Percentiles rank a stretch among this genome's conserved stretches.
phyloP scores from a whole-genome alignment of 1,140 invertebrate species.

The Drosophila carrolli region DNA sequence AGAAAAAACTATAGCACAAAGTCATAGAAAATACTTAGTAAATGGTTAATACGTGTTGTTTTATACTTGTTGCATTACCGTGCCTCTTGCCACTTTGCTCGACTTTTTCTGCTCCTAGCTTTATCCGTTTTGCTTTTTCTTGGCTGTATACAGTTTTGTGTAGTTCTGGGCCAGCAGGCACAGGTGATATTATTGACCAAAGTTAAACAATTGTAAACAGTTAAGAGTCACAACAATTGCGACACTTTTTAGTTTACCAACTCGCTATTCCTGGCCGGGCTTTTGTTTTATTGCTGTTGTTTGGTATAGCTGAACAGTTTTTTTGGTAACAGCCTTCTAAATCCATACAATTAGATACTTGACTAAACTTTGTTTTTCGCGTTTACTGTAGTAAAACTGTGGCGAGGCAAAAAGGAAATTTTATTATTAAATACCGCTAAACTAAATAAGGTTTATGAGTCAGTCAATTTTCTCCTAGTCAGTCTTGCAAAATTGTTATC shows the following conservation, averaged over 20 bases:
- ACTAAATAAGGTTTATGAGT: too few species aligned
- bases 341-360: too few species aligned
- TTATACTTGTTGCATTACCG: constrained; percentile 66
- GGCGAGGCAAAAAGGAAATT: too few species aligned
- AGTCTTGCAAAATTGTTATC: too few species aligned
- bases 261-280: constrained; percentile 4
- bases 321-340: too few species aligned
- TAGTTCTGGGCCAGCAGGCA: constrained; percentile 42
- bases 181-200: constrained; percentile 78
- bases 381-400: too few species aligned
- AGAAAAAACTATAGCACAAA: constrained; percentile 62
- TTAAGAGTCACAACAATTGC: constrained; percentile 68
- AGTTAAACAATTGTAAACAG: constrained; percentile 74
- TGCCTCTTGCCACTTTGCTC: constrained; percentile 30
- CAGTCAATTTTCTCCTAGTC: too few species aligned
- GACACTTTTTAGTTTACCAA: constrained; percentile 68
- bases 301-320: neutral
- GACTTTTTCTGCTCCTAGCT: constrained; percentile 17
- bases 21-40: constrained; percentile 74
- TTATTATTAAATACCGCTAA: too few species aligned
- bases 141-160: constrained; percentile 65
- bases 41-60: constrained; percentile 75
- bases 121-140: neutral
- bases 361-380: too few species aligned
- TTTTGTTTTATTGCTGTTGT: constrained; percentile 9